Conservation (phyloP, 2,797 vertebrate genomes). For the Helicolenus hilgendorfi region DNA sequence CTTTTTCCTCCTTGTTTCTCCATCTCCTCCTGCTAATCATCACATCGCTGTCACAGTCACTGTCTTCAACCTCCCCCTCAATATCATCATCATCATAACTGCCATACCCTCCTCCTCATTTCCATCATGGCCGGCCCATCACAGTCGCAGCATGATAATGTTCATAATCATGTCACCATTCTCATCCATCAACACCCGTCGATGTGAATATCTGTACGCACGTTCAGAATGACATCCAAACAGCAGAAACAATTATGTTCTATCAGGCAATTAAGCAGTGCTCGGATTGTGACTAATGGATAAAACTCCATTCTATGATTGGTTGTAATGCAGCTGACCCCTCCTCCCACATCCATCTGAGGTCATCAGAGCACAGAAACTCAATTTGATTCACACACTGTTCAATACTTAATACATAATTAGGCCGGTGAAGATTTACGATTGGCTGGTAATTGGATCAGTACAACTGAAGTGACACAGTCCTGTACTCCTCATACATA, state of each 20-base stretch:
- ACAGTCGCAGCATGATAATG: not conserved
- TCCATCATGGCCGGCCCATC: conserved; percentile 45
- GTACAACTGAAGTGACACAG: not conserved
- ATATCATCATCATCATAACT: conserved; percentile 36
- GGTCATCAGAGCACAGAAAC: conserved; percentile 32
- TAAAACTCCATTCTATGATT: conserved; percentile 8
- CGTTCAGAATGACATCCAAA: not conserved
- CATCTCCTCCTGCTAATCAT: not conserved
- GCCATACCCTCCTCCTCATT: not conserved
- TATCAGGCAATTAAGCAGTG: conserved; percentile 16
- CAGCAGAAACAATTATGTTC: conserved; percentile 8
- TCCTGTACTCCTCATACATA: not conserved
- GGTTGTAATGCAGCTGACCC: conserved; percentile 15
- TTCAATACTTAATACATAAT: conserved; percentile 26
- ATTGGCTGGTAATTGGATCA: conserved; percentile 29
- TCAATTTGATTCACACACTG: conserved; percentile 22
- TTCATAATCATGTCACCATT: conserved; percentile 2
- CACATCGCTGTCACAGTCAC: not conserved
- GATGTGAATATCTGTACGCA: conserved; percentile 8
- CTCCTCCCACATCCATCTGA: not conserved
- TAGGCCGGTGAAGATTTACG: not conserved
- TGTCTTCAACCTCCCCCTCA: conserved; percentile 25
- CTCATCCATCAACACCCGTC: conserved; percentile 74
- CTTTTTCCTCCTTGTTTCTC: not conserved
- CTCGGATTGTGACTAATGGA: conserved; percentile 9